These are phyloP conservation scores for Norana najaformis DNA, from an alignment of 2,888 invertebrate genomes.

Conservation along the genomic window DNA sequence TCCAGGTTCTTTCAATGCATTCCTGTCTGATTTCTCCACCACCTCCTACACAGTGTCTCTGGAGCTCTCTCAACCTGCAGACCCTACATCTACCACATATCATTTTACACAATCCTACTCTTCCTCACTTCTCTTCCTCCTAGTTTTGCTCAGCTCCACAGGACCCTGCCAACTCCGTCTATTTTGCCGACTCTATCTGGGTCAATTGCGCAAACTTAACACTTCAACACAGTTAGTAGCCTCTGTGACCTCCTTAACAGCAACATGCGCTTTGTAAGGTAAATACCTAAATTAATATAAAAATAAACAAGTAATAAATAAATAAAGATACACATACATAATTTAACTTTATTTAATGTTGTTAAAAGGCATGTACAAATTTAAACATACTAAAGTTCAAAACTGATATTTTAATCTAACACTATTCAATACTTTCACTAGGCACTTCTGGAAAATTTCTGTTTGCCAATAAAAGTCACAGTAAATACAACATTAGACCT, in stretches of 20 bases:
- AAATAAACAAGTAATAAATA: neutral
- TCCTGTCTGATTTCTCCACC: neutral
- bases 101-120: neutral
- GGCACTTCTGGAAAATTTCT: too few relatives aligned
- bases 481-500: too few relatives aligned
- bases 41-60: neutral
- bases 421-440: too few relatives aligned
- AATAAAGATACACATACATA: too few relatives aligned
- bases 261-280: neutral
- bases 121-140: neutral
- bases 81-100: neutral
- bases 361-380: too few relatives aligned
- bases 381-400: too few relatives aligned
- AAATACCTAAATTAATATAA: neutral
- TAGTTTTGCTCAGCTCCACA: neutral
- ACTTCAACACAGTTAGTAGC: neutral
- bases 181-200: too few relatives aligned
- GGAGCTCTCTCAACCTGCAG: neutral
- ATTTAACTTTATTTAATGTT: too few relatives aligned
- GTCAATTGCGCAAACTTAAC: too few relatives aligned
- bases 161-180: neutral
- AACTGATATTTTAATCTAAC: too few relatives aligned
- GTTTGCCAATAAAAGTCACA: too few relatives aligned
- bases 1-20: neutral
- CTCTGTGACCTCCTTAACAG: neutral